These are phyloP conservation scores for Haemorhous mexicanus DNA, from an alignment of 2,113 vertebrate species.

Conservation along the genomic window DNA sequence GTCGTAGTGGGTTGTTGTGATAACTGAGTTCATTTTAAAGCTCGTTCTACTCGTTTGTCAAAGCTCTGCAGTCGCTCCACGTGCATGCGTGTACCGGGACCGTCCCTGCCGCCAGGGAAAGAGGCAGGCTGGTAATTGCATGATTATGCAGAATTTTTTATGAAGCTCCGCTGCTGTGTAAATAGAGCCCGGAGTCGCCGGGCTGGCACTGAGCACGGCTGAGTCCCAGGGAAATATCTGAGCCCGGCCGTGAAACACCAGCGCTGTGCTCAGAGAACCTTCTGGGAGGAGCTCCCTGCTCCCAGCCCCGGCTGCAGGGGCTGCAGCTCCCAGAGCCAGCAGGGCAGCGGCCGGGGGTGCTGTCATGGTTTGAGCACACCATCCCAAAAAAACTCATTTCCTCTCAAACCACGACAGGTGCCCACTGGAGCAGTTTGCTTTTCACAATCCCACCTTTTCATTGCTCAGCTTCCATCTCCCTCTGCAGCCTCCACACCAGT, in stretches of 20 bases:
- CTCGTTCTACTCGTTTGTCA: not conserved
- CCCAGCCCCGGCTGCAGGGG: not conserved
- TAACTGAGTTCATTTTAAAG: not conserved
- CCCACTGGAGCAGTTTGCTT: rapidly evolving
- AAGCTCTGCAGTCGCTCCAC: not conserved
- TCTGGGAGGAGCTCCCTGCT: rapidly evolving
- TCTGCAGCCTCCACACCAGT: rapidly evolving
- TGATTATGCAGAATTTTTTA: constrained; percentile 11
- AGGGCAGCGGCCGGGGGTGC: rapidly evolving
- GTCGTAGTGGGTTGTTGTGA: not conserved
- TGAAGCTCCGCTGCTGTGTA: not conserved
- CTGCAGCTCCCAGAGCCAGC: not conserved
- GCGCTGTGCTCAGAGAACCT: rapidly evolving
- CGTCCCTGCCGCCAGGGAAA: rapidly evolving
- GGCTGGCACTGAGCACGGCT: not conserved
- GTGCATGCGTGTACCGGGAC: rapidly evolving
- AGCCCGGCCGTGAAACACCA: not conserved
- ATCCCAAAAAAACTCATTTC: no score
- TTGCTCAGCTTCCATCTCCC: not conserved
- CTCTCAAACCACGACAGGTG: no score
- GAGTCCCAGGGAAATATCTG: not conserved
- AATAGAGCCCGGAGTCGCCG: not conserved
- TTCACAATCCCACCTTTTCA: rapidly evolving
- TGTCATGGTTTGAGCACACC: no score
- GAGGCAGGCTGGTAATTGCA: not conserved